Conservation (phyloP, 2,113 vertebrate species). For the Apistogramma diplotaenia region DNA sequence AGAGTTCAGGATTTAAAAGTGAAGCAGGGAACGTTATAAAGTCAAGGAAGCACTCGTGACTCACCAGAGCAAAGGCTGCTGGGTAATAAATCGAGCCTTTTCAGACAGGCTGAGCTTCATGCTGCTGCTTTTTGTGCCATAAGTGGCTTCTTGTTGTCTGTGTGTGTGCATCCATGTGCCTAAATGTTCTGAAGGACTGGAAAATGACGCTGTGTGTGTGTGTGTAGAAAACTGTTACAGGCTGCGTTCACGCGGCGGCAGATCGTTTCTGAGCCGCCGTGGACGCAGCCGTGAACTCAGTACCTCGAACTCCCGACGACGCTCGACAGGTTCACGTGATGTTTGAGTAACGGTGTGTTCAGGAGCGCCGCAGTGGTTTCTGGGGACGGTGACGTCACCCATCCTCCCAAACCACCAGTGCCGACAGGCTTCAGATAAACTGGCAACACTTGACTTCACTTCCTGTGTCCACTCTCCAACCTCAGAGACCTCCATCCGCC, state of each 20-base stretch:
- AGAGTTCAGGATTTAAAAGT: neutral
- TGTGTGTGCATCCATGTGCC: constrained; percentile 37
- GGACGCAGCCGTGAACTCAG: constrained; percentile 22
- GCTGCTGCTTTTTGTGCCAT: constrained; percentile 47
- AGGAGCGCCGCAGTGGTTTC: neutral
- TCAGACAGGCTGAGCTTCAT: neutral
- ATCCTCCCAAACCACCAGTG: neutral
- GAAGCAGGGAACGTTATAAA: neutral
- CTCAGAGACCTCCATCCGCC: neutral
- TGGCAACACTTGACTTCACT: constrained; percentile 55
- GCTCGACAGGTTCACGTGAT: neutral
- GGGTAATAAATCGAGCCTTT: neutral
- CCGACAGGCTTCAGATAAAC: constrained; percentile 26
- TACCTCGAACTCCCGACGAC: constrained; percentile 12
- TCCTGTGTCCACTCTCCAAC: constrained; percentile 26
- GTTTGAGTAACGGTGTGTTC: neutral
- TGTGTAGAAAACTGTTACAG: constrained; percentile 38
- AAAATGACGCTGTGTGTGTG: neutral
- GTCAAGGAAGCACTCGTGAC: neutral
- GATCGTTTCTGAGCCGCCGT: neutral
- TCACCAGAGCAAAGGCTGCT: constrained; percentile 22
- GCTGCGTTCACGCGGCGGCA: neutral
- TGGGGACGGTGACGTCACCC: neutral
- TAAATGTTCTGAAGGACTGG: constrained; percentile 32
- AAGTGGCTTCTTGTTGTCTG: constrained; percentile 47